Conservation (phyloP, 2,888 invertebrate genomes). For the Tiliacea citrago region DNA sequence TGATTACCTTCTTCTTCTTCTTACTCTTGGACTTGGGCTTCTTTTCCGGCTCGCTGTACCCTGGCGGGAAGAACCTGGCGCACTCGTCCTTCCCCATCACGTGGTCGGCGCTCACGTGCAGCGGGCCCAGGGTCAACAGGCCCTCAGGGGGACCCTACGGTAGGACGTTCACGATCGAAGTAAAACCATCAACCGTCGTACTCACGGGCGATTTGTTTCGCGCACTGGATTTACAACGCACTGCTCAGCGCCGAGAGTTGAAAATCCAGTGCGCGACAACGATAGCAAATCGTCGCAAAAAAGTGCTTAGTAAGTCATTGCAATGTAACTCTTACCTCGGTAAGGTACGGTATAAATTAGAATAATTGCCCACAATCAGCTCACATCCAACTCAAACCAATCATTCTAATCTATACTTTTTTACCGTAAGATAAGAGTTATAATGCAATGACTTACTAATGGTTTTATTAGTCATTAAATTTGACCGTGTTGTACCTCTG, state of each 20-base stretch:
- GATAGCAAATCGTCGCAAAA: background rate
- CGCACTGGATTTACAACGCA: background rate
- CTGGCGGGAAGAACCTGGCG: constrained; percentile 92
- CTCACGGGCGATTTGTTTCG: background rate
- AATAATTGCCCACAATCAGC: background rate
- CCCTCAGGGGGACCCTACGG: constrained; percentile 90
- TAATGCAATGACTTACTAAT: background rate
- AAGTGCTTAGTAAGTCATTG: background rate
- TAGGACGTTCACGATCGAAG: background rate
- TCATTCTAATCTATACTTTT: background rate
- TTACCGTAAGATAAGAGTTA: background rate
- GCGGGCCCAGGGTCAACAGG: constrained; percentile 92
- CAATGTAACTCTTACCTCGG: background rate
- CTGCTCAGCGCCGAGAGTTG: background rate
- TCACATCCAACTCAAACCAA: background rate
- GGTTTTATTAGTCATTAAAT: background rate
- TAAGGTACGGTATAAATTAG: background rate
- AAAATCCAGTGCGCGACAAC: background rate
- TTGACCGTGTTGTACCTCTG: constrained; percentile 73
- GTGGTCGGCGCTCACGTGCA: constrained; percentile 92
- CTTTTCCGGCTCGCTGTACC: constrained; percentile 90
- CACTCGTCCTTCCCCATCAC: constrained; percentile 92
- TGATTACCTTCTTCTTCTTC: constrained; percentile 89
- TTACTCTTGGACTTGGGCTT: constrained; percentile 84
- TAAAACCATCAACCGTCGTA: background rate